These are phyloP conservation scores for Tragelaphus eurycerus DNA, from an alignment of 2,797 vertebrate genomes.

Conservation along the genomic window DNA sequence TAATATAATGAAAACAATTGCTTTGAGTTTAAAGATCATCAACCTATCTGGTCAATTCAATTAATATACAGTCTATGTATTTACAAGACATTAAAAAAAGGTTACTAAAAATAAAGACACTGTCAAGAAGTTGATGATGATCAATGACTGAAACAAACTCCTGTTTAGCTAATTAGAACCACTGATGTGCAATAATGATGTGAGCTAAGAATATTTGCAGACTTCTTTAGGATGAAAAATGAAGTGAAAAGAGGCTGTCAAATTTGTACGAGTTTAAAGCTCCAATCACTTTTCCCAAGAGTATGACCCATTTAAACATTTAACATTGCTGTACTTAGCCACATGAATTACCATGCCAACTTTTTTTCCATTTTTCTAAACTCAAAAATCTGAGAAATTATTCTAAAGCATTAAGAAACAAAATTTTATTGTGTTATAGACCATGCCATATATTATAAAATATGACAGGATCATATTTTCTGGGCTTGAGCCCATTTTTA, in stretches of 20 bases:
- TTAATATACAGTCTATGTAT: constrained; percentile 61
- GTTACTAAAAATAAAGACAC: constrained; percentile 76
- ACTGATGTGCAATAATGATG: constrained; percentile 90
- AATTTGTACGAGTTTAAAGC: constrained; percentile 84
- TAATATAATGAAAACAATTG: constrained; percentile 5
- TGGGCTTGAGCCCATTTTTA: constrained; percentile 82
- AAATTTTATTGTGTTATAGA: constrained; percentile 69
- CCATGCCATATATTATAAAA: constrained; percentile 71
- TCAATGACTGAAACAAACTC: constrained; percentile 88
- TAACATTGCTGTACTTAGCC: constrained; percentile 79
- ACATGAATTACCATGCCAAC: constrained; percentile 78
- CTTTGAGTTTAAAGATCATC: constrained; percentile 46
- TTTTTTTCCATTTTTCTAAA: constrained; percentile 75
- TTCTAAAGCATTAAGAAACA: constrained; percentile 79
- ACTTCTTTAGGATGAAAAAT: constrained; percentile 91
- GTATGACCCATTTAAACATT: constrained; percentile 83
- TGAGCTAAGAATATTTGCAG: constrained; percentile 86
- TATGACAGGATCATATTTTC: constrained; percentile 76
- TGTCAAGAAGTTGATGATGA: constrained; percentile 89
- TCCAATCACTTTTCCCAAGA: constrained; percentile 83
- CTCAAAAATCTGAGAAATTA: constrained; percentile 79
- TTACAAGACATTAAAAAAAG: constrained; percentile 69
- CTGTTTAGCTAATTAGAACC: constrained; percentile 89
- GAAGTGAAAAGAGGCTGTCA: constrained; percentile 87
- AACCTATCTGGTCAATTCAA: constrained; percentile 47